Evolutionary conservation across 2,888 invertebrate species (phyloP).

Genomic region (Idaea aversata): DNA sequence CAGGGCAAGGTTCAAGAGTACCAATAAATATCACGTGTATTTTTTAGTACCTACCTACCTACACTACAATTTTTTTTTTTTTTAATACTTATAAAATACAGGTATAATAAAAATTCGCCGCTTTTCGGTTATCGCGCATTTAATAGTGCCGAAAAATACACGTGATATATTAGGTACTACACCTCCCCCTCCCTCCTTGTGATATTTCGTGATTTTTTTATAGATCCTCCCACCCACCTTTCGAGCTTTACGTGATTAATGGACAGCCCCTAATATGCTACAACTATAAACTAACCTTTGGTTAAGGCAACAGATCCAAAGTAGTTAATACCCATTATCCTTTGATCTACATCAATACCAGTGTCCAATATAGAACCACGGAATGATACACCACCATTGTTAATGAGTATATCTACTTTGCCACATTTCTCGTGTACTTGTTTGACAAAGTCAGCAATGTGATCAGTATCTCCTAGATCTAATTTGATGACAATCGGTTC

Average conservation of each 20-base stretch:
- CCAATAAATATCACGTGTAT: too few relatives aligned
- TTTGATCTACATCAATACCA: constrained; percentile 88
- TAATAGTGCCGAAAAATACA: too few relatives aligned
- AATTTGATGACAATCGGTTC: constrained; percentile 87
- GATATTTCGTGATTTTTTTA: too few relatives aligned
- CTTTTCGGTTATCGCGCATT: too few relatives aligned
- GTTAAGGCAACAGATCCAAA: constrained; percentile 95
- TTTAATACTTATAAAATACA: neutral
- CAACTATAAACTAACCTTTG: constrained; percentile 83
- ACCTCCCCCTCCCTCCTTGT: too few relatives aligned
- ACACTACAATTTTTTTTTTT: too few relatives aligned
- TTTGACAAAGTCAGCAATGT: constrained; percentile 81
- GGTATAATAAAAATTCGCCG: too few relatives aligned
- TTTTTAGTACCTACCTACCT: too few relatives aligned
- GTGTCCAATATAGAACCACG: constrained; percentile 89
- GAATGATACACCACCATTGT: constrained; percentile 94
- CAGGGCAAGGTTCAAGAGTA: too few relatives aligned
- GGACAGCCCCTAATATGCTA: neutral
- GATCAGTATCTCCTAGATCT: constrained; percentile 87
- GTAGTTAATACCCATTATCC: constrained; percentile 96
- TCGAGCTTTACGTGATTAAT: too few relatives aligned
- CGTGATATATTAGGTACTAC: too few relatives aligned
- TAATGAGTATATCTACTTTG: constrained; percentile 92
- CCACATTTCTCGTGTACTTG: constrained; percentile 86
- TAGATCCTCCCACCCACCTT: too few relatives aligned